phyloP scores from a whole-genome alignment of 2,113 vertebrate genomes.

The Mixornis gularis region DNA sequence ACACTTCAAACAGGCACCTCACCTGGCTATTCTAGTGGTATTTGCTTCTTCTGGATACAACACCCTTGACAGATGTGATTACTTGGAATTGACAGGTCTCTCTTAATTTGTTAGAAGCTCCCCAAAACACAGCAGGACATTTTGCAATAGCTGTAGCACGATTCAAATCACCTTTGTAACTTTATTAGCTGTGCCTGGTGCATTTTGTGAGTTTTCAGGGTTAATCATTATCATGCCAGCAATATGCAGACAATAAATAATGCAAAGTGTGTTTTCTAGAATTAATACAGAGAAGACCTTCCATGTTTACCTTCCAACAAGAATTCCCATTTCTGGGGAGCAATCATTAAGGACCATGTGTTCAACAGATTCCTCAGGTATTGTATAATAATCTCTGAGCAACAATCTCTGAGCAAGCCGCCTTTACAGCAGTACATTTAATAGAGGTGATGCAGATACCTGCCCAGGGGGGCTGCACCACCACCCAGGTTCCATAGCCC shows the following conservation, averaged over 20 bases:
- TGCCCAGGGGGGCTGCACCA: not conserved
- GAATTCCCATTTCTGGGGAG: not conserved
- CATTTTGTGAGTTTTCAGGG: not conserved
- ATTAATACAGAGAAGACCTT: not conserved
- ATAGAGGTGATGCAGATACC: not conserved
- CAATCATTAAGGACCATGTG: not conserved
- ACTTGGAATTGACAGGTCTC: not conserved
- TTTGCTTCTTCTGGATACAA: not conserved
- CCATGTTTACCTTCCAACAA: not conserved
- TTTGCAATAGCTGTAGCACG: not conserved
- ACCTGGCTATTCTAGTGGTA: not conserved
- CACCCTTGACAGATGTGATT: not conserved
- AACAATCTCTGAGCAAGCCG: not conserved
- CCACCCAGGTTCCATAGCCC: not conserved
- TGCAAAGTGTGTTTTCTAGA: not conserved
- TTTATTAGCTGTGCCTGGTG: not conserved
- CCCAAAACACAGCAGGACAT: not conserved
- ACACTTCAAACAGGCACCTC: not conserved
- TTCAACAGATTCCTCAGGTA: not conserved
- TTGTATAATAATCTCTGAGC: not conserved
- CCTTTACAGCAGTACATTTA: not conserved
- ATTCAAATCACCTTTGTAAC: not conserved
- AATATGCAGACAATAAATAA: not conserved
- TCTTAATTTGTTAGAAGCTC: not conserved
- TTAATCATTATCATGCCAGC: not conserved